These are phyloP conservation scores for Cyclophora punctaria DNA, from an alignment of 2,888 invertebrate species.

Conservation along the genomic window DNA sequence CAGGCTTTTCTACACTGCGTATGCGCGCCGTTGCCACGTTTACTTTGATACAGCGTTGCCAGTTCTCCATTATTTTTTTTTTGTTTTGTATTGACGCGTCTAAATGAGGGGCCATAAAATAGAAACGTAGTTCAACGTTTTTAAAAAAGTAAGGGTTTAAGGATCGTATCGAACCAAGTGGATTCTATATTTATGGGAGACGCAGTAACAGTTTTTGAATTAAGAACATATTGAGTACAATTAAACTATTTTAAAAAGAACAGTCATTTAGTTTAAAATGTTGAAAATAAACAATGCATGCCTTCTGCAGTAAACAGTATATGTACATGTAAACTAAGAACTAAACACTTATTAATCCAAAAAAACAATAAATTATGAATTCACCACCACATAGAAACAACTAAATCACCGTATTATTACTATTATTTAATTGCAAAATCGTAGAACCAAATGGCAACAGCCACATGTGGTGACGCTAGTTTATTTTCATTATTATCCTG, in stretches of 20 bases:
- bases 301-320: too few species aligned
- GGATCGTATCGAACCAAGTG: too few species aligned
- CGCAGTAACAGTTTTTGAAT: too few species aligned
- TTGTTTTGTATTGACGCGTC: slow-evolving; percentile 66
- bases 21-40: slow-evolving; percentile 68
- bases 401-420: slow-evolving; percentile 10
- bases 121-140: slow-evolving; percentile 48
- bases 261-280: too few species aligned
- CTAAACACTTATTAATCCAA: too few species aligned
- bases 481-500: slow-evolving; percentile 30
- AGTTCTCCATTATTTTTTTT: slow-evolving; percentile 52
- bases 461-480: slow-evolving; percentile 39
- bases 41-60: slow-evolving; percentile 51
- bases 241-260: too few species aligned
- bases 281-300: too few species aligned
- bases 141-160: slow-evolving; percentile 28
- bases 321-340: too few species aligned
- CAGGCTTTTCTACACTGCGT: slow-evolving; percentile 63
- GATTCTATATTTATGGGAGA: too few species aligned
- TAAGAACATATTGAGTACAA: too few species aligned
- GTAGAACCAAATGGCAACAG: slow-evolving; percentile 24
- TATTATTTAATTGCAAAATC: slow-evolving; percentile 16
- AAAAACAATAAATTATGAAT: neutral
- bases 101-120: slow-evolving; percentile 66
- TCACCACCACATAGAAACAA: slow-evolving; percentile 1